Percentiles rank a stretch among this genome's conserved stretches.
Evolutionary conservation across 23 tunicate genomes (phyloP).

Genomic region (Botrylloides violaceus): DNA sequence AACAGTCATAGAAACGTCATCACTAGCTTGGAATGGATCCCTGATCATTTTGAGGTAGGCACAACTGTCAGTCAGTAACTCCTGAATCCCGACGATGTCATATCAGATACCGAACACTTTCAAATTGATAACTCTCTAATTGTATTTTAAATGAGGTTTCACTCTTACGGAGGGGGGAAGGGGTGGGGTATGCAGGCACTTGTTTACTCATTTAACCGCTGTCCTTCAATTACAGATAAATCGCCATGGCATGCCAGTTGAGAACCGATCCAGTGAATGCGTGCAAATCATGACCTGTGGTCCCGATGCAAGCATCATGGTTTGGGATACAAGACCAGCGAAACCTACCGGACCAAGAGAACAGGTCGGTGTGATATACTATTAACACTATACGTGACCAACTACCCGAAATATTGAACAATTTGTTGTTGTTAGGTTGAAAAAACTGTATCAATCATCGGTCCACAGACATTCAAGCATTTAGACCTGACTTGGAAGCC

Average conservation of each 20-base stretch:
- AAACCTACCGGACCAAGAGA: slow-evolving; percentile 34
- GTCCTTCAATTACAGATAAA: too few species aligned
- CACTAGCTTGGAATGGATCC: slow-evolving; percentile 77
- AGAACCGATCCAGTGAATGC: slow-evolving; percentile 46
- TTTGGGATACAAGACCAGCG: slow-evolving; percentile 90
- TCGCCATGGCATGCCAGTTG: slow-evolving; percentile 48
- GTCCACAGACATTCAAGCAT: slow-evolving; percentile 61
- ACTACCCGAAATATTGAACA: background rate
- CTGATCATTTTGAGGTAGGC: slow-evolving; percentile 83
- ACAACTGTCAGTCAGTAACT: too few species aligned
- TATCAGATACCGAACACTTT: too few species aligned
- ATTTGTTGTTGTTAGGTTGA: background rate
- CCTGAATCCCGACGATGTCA: too few species aligned
- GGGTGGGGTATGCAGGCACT: too few species aligned
- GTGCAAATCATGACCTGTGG: slow-evolving; percentile 78
- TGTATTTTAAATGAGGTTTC: too few species aligned
- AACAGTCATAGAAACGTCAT: slow-evolving; percentile 76
- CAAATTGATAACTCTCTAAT: too few species aligned
- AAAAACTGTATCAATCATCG: slow-evolving; percentile 6
- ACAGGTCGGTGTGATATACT: slow-evolving; percentile 10
- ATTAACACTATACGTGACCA: background rate
- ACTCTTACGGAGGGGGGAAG: too few species aligned
- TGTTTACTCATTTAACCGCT: too few species aligned
- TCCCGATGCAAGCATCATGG: slow-evolving; percentile 63
- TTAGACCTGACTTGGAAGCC: slow-evolving; percentile 89